These are phyloP conservation scores for Colostygia pectinataria DNA, from an alignment of 2,888 invertebrate species.

Conservation along the genomic window DNA sequence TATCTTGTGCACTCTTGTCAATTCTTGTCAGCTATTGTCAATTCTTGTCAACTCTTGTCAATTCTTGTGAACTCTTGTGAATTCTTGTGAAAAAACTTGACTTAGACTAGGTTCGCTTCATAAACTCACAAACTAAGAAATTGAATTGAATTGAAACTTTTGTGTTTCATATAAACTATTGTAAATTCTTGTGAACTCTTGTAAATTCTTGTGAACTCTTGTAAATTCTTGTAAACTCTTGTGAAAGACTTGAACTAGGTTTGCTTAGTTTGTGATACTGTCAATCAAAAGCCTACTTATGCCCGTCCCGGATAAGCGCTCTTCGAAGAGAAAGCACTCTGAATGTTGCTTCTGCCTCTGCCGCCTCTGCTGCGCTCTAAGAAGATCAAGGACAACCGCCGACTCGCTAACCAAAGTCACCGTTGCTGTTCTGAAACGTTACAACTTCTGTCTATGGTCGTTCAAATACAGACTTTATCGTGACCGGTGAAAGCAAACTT, in stretches of 20 bases:
- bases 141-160: no score
- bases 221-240: no score
- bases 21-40: no score
- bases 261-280: constrained; percentile 28
- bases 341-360: constrained; percentile 66
- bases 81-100: no score
- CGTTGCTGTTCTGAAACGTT: constrained; percentile 67
- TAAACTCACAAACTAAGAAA: no score
- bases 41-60: no score
- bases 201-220: background rate
- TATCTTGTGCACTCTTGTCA: no score
- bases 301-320: constrained; percentile 63
- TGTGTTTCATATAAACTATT: no score
- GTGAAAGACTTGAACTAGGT: no score
- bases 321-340: constrained; percentile 62
- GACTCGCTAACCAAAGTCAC: constrained; percentile 70
- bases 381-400: constrained; percentile 62
- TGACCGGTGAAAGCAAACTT: constrained; percentile 44
- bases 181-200: constrained; percentile 6
- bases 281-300: constrained; percentile 71
- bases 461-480: constrained; percentile 69
- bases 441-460: constrained; percentile 74
- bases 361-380: constrained; percentile 62
- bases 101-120: no score
- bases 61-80: no score